phyloP scores from a whole-genome alignment of 2,797 vertebrate species.

The Borostomias antarcticus region DNA sequence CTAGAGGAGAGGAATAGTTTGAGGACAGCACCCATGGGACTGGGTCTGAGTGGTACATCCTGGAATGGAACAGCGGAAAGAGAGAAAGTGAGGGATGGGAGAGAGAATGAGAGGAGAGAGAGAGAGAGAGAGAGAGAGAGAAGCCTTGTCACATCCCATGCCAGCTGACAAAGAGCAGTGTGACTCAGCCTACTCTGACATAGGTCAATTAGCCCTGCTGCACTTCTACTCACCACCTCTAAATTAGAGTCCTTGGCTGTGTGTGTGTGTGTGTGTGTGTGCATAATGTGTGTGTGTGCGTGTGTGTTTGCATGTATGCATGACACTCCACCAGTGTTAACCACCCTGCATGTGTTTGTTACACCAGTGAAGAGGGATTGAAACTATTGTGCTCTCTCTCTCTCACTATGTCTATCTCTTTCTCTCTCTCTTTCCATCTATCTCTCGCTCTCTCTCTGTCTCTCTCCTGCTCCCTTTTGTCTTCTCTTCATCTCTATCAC shows the following conservation, averaged over 20 bases:
- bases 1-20: slow-evolving; percentile 55
- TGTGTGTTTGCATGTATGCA: neutral
- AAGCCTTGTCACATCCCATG: slow-evolving; percentile 1
- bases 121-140: neutral
- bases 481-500: slow-evolving; percentile 1
- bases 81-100: slow-evolving; percentile 2
- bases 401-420: neutral
- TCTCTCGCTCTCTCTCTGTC: no score
- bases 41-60: slow-evolving; percentile 53
- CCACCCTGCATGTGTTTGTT: no score
- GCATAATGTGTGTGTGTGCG: neutral
- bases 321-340: no score
- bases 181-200: slow-evolving; percentile 52
- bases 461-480: no score
- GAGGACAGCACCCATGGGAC: slow-evolving; percentile 65
- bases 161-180: neutral
- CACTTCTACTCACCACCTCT: slow-evolving; percentile 68
- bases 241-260: slow-evolving; percentile 57
- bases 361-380: no score
- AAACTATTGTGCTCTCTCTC: neutral
- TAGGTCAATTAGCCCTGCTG: slow-evolving; percentile 73
- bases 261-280: slow-evolving; percentile 6
- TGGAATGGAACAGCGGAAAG: slow-evolving; percentile 54
- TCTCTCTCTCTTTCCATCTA: neutral
- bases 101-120: slow-evolving; percentile 2